These are phyloP conservation scores for Drosophila differens DNA, from an alignment of 2,888 invertebrate genomes.

Conservation along the genomic window DNA sequence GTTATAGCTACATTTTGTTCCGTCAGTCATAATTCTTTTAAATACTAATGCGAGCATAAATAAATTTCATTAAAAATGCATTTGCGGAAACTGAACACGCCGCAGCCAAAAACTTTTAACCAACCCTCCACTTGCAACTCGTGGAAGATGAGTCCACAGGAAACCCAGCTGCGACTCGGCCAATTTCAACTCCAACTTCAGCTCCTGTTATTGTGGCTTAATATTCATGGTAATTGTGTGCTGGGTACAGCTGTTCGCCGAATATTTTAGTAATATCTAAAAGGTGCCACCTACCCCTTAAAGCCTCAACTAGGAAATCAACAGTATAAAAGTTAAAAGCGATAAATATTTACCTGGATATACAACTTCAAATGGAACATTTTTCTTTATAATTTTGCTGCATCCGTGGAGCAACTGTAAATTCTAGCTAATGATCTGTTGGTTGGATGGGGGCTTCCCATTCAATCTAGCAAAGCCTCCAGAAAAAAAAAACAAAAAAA, in stretches of 20 bases:
- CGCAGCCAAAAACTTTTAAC: slow-evolving; percentile 33
- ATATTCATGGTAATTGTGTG: slow-evolving; percentile 74
- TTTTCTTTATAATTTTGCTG: slow-evolving; percentile 52
- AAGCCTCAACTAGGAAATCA: slow-evolving; percentile 32
- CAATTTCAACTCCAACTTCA: slow-evolving; percentile 58
- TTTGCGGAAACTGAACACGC: slow-evolving; percentile 41
- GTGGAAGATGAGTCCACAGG: slow-evolving; percentile 34
- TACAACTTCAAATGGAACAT: slow-evolving; percentile 24
- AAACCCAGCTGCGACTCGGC: slow-evolving; percentile 60
- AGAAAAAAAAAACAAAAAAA: slow-evolving; percentile 15
- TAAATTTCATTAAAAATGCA: slow-evolving; percentile 79
- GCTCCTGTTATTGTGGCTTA: slow-evolving; percentile 63
- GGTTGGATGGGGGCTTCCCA: slow-evolving; percentile 36
- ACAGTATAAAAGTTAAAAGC: slow-evolving; percentile 50
- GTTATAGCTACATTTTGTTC: slow-evolving; percentile 7
- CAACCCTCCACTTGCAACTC: slow-evolving; percentile 54
- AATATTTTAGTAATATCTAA: slow-evolving; percentile 59
- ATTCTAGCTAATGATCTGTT: slow-evolving; percentile 84
- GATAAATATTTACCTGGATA: slow-evolving; percentile 53
- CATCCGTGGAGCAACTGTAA: slow-evolving; percentile 78
- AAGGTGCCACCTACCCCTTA: slow-evolving; percentile 41
- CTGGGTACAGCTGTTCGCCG: slow-evolving; percentile 66
- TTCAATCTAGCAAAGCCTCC: slow-evolving; percentile 57
- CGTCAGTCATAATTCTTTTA: slow-evolving; percentile 32
- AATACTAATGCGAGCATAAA: slow-evolving; percentile 60